Conservation (phyloP, 2,888 invertebrate genomes). For the Mechanitis messenoides region DNA sequence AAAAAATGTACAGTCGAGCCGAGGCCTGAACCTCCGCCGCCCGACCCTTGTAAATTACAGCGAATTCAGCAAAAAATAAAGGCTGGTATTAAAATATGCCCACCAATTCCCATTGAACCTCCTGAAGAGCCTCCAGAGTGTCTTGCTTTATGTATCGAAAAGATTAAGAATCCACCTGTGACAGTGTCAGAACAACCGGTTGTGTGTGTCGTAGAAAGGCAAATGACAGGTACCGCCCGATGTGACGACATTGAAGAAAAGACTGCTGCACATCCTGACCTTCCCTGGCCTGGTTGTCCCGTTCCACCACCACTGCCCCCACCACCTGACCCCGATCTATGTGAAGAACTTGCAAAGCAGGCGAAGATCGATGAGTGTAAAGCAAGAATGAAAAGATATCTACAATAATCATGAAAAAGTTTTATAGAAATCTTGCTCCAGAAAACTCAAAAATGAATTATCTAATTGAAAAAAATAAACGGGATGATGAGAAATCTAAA, state of each 20-base stretch:
- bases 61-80: slow-evolving; percentile 38
- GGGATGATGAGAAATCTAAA: slow-evolving; percentile 25
- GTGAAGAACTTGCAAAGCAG: slow-evolving; percentile 41
- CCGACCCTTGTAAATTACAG: slow-evolving; percentile 44
- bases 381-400: slow-evolving; percentile 46
- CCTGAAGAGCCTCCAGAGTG: slow-evolving; percentile 41
- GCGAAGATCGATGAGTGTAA: slow-evolving; percentile 39
- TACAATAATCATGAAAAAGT: slow-evolving; percentile 43
- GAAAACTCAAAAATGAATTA: slow-evolving; percentile 30
- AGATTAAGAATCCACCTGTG: slow-evolving; percentile 48
- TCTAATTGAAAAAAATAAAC: slow-evolving; percentile 36
- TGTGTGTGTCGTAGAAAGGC: slow-evolving; percentile 42
- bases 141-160: slow-evolving; percentile 49
- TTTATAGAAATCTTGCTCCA: slow-evolving; percentile 18
- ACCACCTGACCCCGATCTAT: slow-evolving; percentile 43
- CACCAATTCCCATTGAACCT: slow-evolving; percentile 35
- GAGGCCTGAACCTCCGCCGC: slow-evolving; percentile 40
- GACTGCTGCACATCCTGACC: slow-evolving; percentile 34
- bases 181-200: slow-evolving; percentile 28
- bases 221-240: slow-evolving; percentile 38
- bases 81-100: slow-evolving; percentile 50
- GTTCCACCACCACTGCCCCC: slow-evolving; percentile 42
- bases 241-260: slow-evolving; percentile 42
- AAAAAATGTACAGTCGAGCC: slow-evolving; percentile 47
- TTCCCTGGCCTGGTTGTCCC: slow-evolving; percentile 43